Evolutionary conservation across 2,113 vertebrate species (phyloP).

Genomic region (Syngnathus floridae): DNA sequence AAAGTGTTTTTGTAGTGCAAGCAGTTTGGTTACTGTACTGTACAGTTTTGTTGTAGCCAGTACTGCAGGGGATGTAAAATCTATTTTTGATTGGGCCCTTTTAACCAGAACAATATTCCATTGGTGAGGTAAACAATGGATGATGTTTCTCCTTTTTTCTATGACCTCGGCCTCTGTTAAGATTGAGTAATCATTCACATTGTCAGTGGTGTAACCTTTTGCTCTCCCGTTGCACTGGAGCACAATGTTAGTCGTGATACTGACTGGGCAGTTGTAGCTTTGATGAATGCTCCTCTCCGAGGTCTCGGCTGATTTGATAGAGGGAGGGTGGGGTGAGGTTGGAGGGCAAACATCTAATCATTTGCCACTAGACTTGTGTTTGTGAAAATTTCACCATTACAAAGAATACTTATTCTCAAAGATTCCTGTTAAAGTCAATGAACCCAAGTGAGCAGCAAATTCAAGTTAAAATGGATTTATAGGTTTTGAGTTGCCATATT

Average conservation of each 20-base stretch:
- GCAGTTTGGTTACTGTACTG: too few relatives aligned
- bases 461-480: not conserved
- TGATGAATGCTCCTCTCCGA: conserved; percentile 47
- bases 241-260: conserved; percentile 39
- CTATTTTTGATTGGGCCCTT: not conserved
- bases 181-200: conserved; percentile 53
- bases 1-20: too few relatives aligned
- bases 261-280: conserved; percentile 29
- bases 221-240: conserved; percentile 22
- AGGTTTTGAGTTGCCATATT: not conserved
- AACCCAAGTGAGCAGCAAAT: not conserved
- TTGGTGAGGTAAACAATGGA: not conserved
- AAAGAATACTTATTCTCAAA: not conserved
- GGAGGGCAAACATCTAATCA: not conserved
- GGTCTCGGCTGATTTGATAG: conserved; percentile 44
- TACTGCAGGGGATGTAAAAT: too few relatives aligned
- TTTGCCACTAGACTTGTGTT: conserved; percentile 2
- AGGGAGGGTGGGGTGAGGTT: conserved; percentile 4
- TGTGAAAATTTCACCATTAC: not conserved
- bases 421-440: not conserved
- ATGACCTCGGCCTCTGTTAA: conserved; percentile 54
- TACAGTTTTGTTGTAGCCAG: too few relatives aligned
- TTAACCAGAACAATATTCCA: not conserved
- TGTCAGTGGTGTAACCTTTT: conserved; percentile 45
- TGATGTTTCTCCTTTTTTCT: not conserved